Conservation (phyloP, 2,797 vertebrate genomes). For the Phaenicophaeus curvirostris region DNA sequence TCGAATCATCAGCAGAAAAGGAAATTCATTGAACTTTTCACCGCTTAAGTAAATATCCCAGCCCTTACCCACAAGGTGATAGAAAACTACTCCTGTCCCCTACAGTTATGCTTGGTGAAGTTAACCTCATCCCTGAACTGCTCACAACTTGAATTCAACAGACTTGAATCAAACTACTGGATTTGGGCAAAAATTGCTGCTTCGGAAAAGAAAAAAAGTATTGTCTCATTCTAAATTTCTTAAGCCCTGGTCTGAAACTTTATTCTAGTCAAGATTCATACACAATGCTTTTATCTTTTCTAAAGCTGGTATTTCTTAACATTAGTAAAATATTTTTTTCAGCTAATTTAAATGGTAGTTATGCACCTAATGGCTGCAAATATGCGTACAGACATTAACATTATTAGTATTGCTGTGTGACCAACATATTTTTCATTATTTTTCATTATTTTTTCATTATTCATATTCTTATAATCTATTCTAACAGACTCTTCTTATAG, state of each 20-base stretch:
- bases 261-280: neutral
- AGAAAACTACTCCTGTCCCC: neutral
- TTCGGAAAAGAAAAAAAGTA: neutral
- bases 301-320: neutral
- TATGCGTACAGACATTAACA: neutral
- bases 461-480: neutral
- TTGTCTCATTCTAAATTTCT: neutral
- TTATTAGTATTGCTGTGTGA: neutral
- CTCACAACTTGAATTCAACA: no score
- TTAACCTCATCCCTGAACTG: neutral
- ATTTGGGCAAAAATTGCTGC: neutral
- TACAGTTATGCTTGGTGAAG: neutral
- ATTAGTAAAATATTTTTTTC: neutral
- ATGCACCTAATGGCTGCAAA: neutral
- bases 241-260: neutral
- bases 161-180: neutral
- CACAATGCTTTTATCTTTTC: neutral
- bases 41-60: neutral
- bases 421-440: neutral
- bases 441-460: neutral
- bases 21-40: conserved; percentile 12
- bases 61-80: neutral
- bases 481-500: neutral
- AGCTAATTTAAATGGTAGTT: neutral
- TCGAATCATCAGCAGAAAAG: neutral